These are phyloP conservation scores for Nemapogon koenigi DNA, from an alignment of 2,888 invertebrate species.

Conservation along the genomic window DNA sequence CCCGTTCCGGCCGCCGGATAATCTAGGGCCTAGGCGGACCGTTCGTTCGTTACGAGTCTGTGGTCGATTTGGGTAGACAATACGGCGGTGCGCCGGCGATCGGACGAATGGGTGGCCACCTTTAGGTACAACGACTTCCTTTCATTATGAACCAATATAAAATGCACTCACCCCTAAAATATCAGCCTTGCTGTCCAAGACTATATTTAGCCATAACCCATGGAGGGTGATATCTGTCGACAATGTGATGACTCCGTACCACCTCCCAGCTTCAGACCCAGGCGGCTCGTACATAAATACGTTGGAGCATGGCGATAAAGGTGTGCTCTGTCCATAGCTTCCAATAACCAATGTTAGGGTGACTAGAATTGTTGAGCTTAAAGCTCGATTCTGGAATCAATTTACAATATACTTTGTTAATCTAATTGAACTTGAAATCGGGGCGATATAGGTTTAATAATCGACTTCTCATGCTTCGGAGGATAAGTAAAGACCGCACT, in stretches of 20 bases:
- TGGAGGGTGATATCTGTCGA: constrained; percentile 62
- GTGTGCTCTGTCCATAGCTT: constrained; percentile 33
- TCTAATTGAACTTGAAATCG: no score
- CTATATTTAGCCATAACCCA: constrained; percentile 66
- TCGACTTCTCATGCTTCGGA: no score
- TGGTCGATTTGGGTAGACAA: no score
- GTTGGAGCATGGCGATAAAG: constrained; percentile 64
- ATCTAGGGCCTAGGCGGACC: no score
- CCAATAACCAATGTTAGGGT: constrained; percentile 27
- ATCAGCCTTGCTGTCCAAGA: constrained; percentile 64
- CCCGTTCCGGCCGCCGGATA: no score
- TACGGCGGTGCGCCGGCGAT: no score
- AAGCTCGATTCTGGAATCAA: constrained; percentile 25
- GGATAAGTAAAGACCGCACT: no score
- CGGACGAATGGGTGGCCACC: no score
- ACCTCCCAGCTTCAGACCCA: constrained; percentile 59
- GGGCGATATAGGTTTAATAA: no score
- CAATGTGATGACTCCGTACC: constrained; percentile 68
- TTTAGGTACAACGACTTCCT: background rate
- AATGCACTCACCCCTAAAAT: constrained; percentile 60
- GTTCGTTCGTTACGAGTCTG: no score
- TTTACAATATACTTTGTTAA: background rate
- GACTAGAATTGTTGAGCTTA: constrained; percentile 23
- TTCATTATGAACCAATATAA: background rate
- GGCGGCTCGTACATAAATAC: constrained; percentile 65